phyloP scores from a whole-genome alignment of 2,113 vertebrate genomes.

The Vulpes lagopus region DNA sequence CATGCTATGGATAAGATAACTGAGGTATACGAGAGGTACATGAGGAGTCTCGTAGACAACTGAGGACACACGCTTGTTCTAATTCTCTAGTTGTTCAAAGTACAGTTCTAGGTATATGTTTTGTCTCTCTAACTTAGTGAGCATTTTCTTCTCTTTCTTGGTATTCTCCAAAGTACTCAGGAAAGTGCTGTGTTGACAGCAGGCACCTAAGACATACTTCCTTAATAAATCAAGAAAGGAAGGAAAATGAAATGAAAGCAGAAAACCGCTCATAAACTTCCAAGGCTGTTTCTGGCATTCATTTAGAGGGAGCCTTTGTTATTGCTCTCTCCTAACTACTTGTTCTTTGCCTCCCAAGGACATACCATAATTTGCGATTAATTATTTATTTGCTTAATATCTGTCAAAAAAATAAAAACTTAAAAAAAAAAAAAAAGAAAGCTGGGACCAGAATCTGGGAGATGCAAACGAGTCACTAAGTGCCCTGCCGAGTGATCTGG shows the following conservation, averaged over 20 bases:
- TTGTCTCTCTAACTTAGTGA: background rate
- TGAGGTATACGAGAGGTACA: background rate
- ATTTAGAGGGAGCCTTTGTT: background rate
- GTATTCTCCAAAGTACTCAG: conserved; percentile 9
- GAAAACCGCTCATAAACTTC: background rate
- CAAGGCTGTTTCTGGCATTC: background rate
- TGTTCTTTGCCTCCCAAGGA: conserved; percentile 38
- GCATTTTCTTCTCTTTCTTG: background rate
- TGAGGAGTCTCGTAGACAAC: background rate
- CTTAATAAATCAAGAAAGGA: conserved; percentile 28
- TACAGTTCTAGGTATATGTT: background rate
- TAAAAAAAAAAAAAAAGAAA: too few relatives aligned
- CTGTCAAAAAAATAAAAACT: background rate
- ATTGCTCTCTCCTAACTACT: conserved; percentile 20
- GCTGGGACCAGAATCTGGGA: background rate
- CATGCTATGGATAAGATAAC: background rate
- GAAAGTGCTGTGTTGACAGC: background rate
- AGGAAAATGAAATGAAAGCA: conserved; percentile 29
- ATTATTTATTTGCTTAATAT: conserved; percentile 26
- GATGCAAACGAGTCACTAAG: background rate
- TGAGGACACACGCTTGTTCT: background rate
- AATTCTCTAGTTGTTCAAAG: background rate
- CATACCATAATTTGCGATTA: conserved; percentile 6
- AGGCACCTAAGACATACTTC: background rate
- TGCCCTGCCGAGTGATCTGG: background rate